Conservation (phyloP, 2,113 vertebrate species). For the Cranoglanis bouderius region DNA sequence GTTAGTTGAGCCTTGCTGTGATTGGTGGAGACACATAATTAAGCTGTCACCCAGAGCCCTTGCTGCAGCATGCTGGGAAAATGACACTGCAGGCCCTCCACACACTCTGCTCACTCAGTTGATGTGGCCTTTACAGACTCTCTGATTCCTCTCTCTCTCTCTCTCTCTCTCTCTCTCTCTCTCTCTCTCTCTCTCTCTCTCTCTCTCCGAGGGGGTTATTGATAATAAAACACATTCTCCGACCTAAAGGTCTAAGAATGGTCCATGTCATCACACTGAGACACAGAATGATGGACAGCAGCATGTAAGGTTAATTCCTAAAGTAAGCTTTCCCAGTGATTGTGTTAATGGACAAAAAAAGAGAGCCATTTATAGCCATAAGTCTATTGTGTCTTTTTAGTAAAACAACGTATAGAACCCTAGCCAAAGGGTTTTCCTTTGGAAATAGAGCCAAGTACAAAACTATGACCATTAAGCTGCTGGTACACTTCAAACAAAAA, state of each 20-base stretch:
- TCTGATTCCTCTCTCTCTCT: slow-evolving; percentile 5
- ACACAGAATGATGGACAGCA: neutral
- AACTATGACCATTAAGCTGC: neutral
- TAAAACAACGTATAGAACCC: neutral
- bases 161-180: neutral
- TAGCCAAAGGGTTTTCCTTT: neutral
- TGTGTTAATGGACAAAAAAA: neutral
- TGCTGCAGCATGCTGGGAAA: slow-evolving; percentile 46
- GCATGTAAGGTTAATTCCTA: neutral
- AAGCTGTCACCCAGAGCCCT: slow-evolving; percentile 50
- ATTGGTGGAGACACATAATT: slow-evolving; percentile 55
- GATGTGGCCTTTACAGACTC: slow-evolving; percentile 51
- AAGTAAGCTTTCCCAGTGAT: neutral
- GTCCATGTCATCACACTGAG: slow-evolving; percentile 4
- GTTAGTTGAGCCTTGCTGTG: slow-evolving; percentile 41
- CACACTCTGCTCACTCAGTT: slow-evolving; percentile 36
- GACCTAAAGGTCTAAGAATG: neutral
- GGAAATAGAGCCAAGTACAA: neutral
- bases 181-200: neutral
- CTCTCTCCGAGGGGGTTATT: neutral
- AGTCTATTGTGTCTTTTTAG: neutral
- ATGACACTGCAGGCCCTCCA: slow-evolving; percentile 48
- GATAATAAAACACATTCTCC: neutral
- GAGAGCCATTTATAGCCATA: neutral
- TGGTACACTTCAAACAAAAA: neutral